Evolutionary conservation across 1,140 invertebrate genomes (phyloP), one percentile per base, ranked within the genome.

Genomic region (Eriosoma lanigerum): DNA sequence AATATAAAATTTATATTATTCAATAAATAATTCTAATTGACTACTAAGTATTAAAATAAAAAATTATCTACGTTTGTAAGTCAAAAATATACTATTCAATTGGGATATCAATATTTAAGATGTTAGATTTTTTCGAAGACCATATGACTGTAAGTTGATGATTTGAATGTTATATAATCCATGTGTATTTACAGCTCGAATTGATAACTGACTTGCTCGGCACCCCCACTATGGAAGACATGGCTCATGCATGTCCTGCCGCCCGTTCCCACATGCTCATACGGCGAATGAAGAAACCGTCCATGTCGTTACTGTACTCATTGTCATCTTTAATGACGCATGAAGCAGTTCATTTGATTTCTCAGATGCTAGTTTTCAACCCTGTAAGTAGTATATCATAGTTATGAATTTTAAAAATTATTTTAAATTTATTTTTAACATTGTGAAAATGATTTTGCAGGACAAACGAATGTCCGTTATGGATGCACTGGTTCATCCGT

Each of bases 321-420:
- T 89, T 98, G 29, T 94, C 93, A 80, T 92, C 90, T 83, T 94
- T 98, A 86, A 96, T 96, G 82, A 98, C 95, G 70, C 96, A 96
- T 84, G 97, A 99, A 88, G 97, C 97, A 78, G 95, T 99, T 78
- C 96, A 99, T 89, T 89, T 99, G 83, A 89, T 98, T n/a, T 96
- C 93, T 85, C 94, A 97, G 88, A 98, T 99, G 96, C 90, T 99
- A 58, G 93, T 96, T 75, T 98, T 99, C 87, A 96, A 99, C 90
- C 96, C 97, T 66, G 95, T 96, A 89, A 92, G 90, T 90, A 4
- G 32, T 38, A 38, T 38, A 38, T 38, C 8, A 4, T 38, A 38
- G 8, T 38, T 38, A 38, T 38, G 32, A 38, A 38, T 3, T 38
- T 38, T 38, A 38, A 38, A 38, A 38, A 38, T 8, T 38, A 4